A percentile compares a stretch with the other conserved stretches of the same genome.
Conservation (phyloP, 2,797 vertebrate genomes). For the Sylvilagus floridanus region DNA sequence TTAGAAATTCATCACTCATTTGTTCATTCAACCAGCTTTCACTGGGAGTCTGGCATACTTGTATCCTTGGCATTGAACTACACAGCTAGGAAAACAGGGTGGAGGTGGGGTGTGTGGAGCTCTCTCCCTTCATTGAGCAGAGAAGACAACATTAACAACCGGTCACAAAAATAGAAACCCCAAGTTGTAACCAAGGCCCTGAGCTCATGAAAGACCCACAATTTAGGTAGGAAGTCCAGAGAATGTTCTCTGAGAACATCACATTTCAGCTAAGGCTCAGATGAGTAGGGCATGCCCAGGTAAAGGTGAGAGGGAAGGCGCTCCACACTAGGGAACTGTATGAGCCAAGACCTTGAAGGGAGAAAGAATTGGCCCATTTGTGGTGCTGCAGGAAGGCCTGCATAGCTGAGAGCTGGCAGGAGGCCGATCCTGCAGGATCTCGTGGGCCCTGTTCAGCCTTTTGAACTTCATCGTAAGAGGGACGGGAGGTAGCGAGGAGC, state of each 20-base stretch:
- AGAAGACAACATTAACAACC: neutral
- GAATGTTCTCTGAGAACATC: neutral
- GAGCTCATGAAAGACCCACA: neutral
- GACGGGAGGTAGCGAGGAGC: neutral
- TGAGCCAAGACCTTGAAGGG: neutral
- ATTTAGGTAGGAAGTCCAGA: neutral
- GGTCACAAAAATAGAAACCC: neutral
- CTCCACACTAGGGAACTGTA: neutral
- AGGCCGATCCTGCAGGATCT: neutral
- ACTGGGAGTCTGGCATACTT: neutral
- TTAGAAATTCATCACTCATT: neutral
- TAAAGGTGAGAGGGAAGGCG: neutral
- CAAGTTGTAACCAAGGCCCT: neutral
- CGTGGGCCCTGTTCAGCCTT: neutral
- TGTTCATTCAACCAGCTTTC: neutral
- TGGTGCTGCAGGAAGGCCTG: no score
- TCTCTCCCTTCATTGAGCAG: neutral
- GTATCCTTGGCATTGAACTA: neutral
- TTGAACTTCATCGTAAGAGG: neutral
- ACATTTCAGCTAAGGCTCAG: neutral
- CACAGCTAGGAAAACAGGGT: neutral
- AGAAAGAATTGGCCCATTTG: neutral
- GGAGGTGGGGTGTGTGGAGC: accelerated
- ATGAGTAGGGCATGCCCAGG: neutral
- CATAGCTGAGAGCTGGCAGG: neutral